These are phyloP conservation scores for Myocastor coypus DNA, from an alignment of 2,113 vertebrate genomes.

Conservation along the genomic window DNA sequence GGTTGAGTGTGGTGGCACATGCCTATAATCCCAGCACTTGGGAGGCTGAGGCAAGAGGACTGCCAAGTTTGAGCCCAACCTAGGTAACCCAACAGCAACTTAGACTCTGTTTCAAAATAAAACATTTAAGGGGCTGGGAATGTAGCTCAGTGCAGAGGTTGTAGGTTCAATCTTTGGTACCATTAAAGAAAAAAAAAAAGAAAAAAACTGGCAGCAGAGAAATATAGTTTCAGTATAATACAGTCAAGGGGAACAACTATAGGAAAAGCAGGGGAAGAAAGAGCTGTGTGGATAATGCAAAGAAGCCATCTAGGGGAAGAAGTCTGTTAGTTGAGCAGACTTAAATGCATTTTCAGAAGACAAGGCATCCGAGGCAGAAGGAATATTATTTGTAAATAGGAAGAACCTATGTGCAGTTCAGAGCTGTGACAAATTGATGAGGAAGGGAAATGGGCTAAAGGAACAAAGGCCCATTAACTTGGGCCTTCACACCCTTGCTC, in stretches of 20 bases:
- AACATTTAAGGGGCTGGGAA: background rate
- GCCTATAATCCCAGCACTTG: background rate
- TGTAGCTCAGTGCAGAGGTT: background rate
- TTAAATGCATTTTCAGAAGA: slow-evolving; percentile 14
- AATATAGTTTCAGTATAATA: background rate
- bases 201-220: background rate
- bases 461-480: background rate
- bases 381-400: background rate
- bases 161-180: background rate
- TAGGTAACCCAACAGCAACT: no score
- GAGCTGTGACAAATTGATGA: background rate
- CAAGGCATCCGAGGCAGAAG: background rate
- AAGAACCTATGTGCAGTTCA: background rate
- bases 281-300: background rate
- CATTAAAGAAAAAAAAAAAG: background rate
- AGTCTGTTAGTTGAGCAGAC: background rate
- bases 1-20: background rate
- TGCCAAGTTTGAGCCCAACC: background rate
- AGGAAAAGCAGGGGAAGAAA: background rate
- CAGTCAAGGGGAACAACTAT: background rate
- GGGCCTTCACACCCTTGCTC: background rate
- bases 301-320: background rate
- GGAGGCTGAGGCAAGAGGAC: background rate
- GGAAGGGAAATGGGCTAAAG: background rate
- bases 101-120: background rate